Base-by-base conservation (phyloP, 2,113 vertebrate genomes). In the Cephalopholis sonnerati region DNA sequence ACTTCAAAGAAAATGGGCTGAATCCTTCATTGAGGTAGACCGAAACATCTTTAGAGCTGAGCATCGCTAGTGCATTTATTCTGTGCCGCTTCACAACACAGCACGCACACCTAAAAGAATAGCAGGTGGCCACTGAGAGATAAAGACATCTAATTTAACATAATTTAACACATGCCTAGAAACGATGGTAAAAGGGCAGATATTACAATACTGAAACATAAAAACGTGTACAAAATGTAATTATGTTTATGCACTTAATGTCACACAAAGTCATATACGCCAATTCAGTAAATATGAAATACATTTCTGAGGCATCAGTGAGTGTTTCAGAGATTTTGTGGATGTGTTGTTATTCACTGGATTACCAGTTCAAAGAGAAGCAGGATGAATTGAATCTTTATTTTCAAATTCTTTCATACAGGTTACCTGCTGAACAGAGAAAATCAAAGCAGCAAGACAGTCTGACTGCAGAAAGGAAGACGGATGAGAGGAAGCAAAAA, bases 121-220 rank as follows among this genome's bases (percentile, higher is more conserved):
- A 80, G 74, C 81, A 91, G 76, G 69, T 83, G 87, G 88, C 77
- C 70, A 48, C n/a, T 32, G 46, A 72, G 68, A 77, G 81, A 86
- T 88, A 80, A 85, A 89, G 63, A 72, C 1, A 1, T 76, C 54
- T 55, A 63, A 81, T 85, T 85, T 67, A 50, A 24, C 62, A 65
- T 32, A 66, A 71, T 63, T 76, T 44, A 82, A 59, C 70, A 81
- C 44, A 22, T 59, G 71, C 74, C n/a, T 71, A 69, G 27, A 50
- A 74, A 78, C n/a, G 20, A 59, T 29, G 6, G 46, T 7, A 27
- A 74, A 74, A 4, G 27, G 59, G 3, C 41, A 59, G 24, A 46
- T 11, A 29, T 27, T 55, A 66, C 39, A 63, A 78, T 12, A 22
- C 24, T 2, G 1, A 7, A 67, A 55, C 4, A 48, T 44, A n/a